Evolutionary conservation across 2,113 vertebrate genomes (phyloP).

Genomic region (Panthera leo): DNA sequence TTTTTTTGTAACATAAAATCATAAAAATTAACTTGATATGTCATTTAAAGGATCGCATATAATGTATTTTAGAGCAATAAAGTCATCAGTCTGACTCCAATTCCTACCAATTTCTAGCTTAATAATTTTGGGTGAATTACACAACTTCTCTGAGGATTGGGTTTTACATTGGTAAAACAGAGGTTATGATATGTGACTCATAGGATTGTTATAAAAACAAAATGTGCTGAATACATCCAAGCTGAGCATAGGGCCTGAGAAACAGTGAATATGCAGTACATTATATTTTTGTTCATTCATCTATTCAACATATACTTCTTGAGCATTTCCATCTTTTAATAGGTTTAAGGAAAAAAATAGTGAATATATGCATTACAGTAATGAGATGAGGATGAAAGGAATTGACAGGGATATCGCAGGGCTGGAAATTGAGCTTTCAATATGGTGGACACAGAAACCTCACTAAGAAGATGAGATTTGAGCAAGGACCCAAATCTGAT

Average conservation of each 20-base stretch:
- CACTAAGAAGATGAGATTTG: neutral
- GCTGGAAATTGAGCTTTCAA: neutral
- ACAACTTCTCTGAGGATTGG: neutral
- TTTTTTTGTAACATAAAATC: neutral
- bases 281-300: neutral
- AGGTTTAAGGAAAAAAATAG: neutral
- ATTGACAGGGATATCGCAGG: fast-evolving
- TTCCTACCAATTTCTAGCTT: neutral
- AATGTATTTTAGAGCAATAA: neutral
- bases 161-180: neutral
- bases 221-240: neutral
- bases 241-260: neutral
- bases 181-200: neutral
- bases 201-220: neutral
- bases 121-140: neutral
- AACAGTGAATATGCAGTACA: neutral
- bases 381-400: neutral
- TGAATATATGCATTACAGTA: neutral
- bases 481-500: neutral
- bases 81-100: neutral
- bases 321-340: neutral
- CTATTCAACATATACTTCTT: neutral
- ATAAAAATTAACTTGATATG: neutral
- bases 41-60: neutral
- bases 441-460: neutral